Base-by-base conservation (phyloP, 2,888 invertebrate species). In the Dendrolimus houi region DNA sequence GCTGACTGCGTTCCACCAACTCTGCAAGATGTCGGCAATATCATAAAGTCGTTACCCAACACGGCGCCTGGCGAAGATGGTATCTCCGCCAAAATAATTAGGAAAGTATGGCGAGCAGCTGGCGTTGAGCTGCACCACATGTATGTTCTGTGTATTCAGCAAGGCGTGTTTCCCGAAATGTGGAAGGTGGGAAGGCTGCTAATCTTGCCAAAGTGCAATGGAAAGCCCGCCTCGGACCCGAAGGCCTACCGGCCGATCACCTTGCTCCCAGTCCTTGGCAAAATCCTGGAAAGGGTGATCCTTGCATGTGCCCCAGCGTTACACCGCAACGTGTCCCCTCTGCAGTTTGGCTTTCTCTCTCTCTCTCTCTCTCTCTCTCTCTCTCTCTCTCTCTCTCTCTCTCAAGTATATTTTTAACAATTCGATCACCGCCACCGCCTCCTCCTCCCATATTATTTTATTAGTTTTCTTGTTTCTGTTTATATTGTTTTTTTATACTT, bases 331-430 rank as follows among this genome's bases (percentile, higher is more conserved):
- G 55, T 69, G 0, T 70, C 70, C 0, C 14, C 52, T 0, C 12
- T 52, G 41, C 76, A 79, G 63, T 71, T 71, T 52, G 76, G 77
- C 0, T 78, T 79, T 14, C n/a, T n/a, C n/a, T n/a, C n/a, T n/a
- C n/a, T n/a, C n/a, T n/a, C n/a, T n/a, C n/a, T n/a, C n/a, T n/a
- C n/a, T n/a, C n/a, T n/a, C n/a, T n/a, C n/a, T n/a, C n/a, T n/a
- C n/a, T n/a, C n/a, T n/a, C n/a, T n/a, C n/a, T n/a, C n/a, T n/a
- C n/a, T n/a, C n/a, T n/a, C n/a, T n/a, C n/a, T n/a, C n/a, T n/a
- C n/a, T n/a, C n/a, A n/a, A n/a, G n/a, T n/a, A n/a, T n/a, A n/a
- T n/a, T n/a, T n/a, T n/a, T n/a, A n/a, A 60, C 64, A 41, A 41
- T 0, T 9, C n/a, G n/a, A n/a, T n/a, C n/a, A n/a, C n/a, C n/a